Evolutionary conservation across 2,888 invertebrate genomes (phyloP), one percentile per base, ranked within the genome.

Genomic region (Labia minor): DNA sequence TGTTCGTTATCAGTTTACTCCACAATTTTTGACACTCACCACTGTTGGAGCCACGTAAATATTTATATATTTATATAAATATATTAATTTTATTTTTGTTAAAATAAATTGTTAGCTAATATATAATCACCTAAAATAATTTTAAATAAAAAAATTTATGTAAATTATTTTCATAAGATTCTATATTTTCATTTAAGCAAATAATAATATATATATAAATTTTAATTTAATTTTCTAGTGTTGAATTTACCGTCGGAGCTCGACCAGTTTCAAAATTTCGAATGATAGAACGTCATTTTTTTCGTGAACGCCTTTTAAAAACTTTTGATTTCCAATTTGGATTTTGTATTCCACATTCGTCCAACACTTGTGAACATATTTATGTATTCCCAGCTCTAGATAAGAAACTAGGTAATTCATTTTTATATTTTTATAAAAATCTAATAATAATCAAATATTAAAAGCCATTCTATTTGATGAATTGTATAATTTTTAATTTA

Each of bases 241-340:
- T 99, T 70, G 98, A 98, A 79, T 98, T 98, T 78, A 91, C 94
- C 10, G 95, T 98, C 20, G 98, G 98, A 19, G 85, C 88, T 70
- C 86, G 88, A 73, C 90, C 96, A 21, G 93, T 98, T 1, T 92
- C 90, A 76, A 92, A 95, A 77, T 98, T 99, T 79, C 85, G 98
- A 67, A 99, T 98, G 98, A 95, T 98, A 73, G 97, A 98, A 78
- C 86, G 94, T 63, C 97, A 98, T 78, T 98, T 92, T 81, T 98
- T 96, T 80, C 82, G 92, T 68, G 94, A 98, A 74, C 89, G 88
- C 68, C 80, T 96, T 70, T 82, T 98, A 67, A 98, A 99, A 80
- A 95, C 95, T 10, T 98, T 99, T 81, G 98, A 99, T 78, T 99
- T 99, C 82, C 96, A 98, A 78, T 99, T 99, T 83, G 98, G 98